phyloP scores from a whole-genome alignment of 1,140 invertebrate genomes.

The Heliconius melpomene region DNA sequence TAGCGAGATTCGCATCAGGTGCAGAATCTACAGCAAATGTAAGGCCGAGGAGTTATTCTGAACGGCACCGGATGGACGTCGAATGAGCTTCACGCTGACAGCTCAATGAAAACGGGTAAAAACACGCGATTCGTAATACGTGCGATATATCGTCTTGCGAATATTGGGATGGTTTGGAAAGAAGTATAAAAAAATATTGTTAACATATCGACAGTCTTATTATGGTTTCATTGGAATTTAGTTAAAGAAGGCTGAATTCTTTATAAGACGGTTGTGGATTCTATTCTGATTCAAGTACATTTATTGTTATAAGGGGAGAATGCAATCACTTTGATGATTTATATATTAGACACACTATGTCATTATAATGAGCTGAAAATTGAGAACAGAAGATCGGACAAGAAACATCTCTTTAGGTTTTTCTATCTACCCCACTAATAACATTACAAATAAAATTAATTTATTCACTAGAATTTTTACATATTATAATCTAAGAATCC shows the following conservation, averaged over 20 bases:
- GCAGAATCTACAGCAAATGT: slow-evolving; percentile 32
- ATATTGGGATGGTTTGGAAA: neutral
- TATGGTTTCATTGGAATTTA: neutral
- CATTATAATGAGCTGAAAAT: too few relatives aligned
- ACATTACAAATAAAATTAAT: too few relatives aligned
- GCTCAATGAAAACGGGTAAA: slow-evolving; percentile 40
- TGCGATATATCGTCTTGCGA: slow-evolving; percentile 23
- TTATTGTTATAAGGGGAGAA: too few relatives aligned
- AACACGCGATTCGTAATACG: slow-evolving; percentile 35
- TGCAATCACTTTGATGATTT: too few relatives aligned
- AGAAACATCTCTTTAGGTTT: too few relatives aligned
- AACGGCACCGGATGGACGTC: slow-evolving; percentile 43
- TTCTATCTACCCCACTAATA: too few relatives aligned
- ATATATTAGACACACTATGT: too few relatives aligned
- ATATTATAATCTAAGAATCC: too few relatives aligned
- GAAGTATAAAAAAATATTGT: neutral
- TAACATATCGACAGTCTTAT: slow-evolving; percentile 1
- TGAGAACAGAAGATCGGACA: too few relatives aligned
- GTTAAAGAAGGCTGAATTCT: neutral
- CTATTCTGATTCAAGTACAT: neutral
- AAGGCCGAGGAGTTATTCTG: slow-evolving; percentile 31
- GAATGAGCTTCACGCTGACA: slow-evolving; percentile 44
- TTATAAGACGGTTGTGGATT: neutral
- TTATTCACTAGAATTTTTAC: too few relatives aligned
- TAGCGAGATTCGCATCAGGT: slow-evolving; percentile 23